Base-by-base conservation (phyloP, 2,113 vertebrate genomes). In the Columba livia region DNA sequence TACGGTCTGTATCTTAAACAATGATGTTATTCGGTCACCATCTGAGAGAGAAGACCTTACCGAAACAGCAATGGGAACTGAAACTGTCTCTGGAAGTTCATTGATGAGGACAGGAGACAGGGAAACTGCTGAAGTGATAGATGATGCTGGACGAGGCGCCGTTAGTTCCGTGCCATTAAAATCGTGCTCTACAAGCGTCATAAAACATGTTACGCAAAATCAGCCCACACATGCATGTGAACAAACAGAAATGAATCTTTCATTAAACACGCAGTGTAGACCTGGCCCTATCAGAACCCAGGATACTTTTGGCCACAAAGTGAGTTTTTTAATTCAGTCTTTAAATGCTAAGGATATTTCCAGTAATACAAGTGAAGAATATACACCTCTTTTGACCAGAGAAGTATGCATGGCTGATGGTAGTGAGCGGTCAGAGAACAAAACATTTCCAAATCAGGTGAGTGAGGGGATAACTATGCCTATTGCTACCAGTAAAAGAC, bases 261-360 rank as follows among this genome's bases (percentile, higher is more conserved):
- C 66, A 34, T 96, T 97, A 72, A 96, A 91, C 88, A 95, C 60
- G 38, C 97, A 93, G 58, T 10, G 79, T 93, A 90, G 91, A 31
- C 97, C 96, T 36, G 97, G 97, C 73, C 94, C 98, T 72, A 48
- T 65, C 82, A 88, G 81, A 90, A 86, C 94, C 93, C 96, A 91
- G 89, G 90, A 93, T 72, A 79, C 81, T 87, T 97, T 97, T 96
- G 92, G 81, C 87, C 95, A 85, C 34, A 96, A 90, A 88, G 61
- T 17, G 23, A 15, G 8, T 57, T 89, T 86, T 95, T 75, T 61
- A 10, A 3, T 44, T 67, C 84, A 84, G 44, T 87, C 74, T 92
- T 84, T 66, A 91, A 81, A 83, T 87, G 28, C 51, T 70, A 81
- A 42, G 28, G 48, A 60, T 87, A 40, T 94, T 94, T 96, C 95